phyloP scores from a whole-genome alignment of 2,888 invertebrate species.

The Drosophila nr. fundita region DNA sequence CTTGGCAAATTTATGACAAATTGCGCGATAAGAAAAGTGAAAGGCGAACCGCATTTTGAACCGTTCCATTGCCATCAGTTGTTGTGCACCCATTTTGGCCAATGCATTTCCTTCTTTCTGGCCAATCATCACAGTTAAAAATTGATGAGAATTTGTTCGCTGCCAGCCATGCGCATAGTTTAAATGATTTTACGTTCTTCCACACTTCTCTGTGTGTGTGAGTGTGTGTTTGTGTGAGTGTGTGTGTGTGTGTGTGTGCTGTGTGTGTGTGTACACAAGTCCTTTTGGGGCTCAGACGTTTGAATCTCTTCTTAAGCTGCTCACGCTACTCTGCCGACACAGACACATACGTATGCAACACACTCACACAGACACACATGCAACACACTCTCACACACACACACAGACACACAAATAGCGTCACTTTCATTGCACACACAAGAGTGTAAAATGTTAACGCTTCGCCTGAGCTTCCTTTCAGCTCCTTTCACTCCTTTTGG shows the following conservation, averaged over 20 bases:
- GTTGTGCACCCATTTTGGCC: not conserved
- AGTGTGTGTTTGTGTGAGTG: not conserved
- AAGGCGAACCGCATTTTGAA: conserved; percentile 42
- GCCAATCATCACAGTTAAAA: conserved; percentile 38
- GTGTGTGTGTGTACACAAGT: conserved; percentile 23
- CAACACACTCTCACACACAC: not conserved
- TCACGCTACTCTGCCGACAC: not conserved
- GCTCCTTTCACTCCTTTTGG: conserved; percentile 23
- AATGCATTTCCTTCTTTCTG: conserved; percentile 21
- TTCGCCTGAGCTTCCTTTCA: conserved; percentile 66
- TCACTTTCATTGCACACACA: conserved; percentile 74
- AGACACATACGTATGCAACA: not conserved
- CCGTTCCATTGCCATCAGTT: not conserved
- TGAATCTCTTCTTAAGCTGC: conserved; percentile 37
- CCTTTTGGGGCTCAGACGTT: conserved; percentile 46
- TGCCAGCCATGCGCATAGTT: conserved; percentile 40
- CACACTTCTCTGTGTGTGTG: not conserved
- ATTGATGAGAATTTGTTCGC: conserved; percentile 39
- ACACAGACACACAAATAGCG: conserved; percentile 51
- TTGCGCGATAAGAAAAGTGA: conserved; percentile 77
- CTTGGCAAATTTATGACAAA: conserved; percentile 82
- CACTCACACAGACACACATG: not conserved
- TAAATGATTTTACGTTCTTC: conserved; percentile 48
- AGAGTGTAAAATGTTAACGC: conserved; percentile 78
- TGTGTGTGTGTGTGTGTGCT: not conserved